Conservation (phyloP, 2,888 invertebrate genomes). For the Oeneis ivallda region DNA sequence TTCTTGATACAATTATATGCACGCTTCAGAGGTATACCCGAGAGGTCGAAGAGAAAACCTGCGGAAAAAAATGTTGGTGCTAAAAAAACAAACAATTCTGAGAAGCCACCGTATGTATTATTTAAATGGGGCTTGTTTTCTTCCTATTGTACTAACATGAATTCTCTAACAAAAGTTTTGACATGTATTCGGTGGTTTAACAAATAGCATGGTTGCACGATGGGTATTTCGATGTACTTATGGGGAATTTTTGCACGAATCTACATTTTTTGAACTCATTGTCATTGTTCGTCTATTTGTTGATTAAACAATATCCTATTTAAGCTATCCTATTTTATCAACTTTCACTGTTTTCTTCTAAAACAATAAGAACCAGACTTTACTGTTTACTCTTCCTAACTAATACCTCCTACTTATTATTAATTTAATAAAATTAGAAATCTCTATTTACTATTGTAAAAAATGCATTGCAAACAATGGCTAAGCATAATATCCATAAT, state of each 20-base stretch:
- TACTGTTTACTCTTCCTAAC: neutral
- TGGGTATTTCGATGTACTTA: neutral
- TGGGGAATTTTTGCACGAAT: neutral
- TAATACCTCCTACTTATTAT: neutral
- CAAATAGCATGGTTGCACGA: conserved; percentile 32
- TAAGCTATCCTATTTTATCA: neutral
- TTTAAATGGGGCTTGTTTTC: conserved; percentile 37
- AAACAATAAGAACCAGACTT: neutral
- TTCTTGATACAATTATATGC: conserved; percentile 41
- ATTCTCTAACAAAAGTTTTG: conserved; percentile 16
- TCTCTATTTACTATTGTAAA: neutral
- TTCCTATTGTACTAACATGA: conserved; percentile 28
- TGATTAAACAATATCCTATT: neutral
- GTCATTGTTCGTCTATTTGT: neutral
- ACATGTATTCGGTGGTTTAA: conserved; percentile 5
- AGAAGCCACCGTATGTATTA: conserved; percentile 54
- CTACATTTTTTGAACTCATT: neutral
- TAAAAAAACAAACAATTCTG: conserved; percentile 60
- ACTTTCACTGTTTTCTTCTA: neutral
- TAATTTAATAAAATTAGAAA: neutral
- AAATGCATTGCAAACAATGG: neutral
- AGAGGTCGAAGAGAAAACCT: conserved; percentile 59
- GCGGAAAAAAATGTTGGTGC: conserved; percentile 56
- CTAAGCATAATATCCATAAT: neutral
- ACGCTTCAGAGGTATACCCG: conserved; percentile 66